These are phyloP conservation scores for Danio tinwini DNA, from an alignment of 2,797 vertebrate genomes.

Conservation along the genomic window DNA sequence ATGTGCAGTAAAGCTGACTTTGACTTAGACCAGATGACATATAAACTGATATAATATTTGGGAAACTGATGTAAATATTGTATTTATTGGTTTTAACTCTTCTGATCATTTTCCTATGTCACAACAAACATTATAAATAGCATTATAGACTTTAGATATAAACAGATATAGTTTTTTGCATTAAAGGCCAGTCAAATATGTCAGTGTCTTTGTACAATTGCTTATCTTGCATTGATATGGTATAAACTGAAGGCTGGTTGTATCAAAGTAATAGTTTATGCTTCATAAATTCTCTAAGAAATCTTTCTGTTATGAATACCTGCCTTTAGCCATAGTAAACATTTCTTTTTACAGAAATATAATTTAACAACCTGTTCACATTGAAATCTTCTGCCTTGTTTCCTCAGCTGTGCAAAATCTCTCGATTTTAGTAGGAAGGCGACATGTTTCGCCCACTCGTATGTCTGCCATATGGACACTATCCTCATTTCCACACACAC, in stretches of 20 bases:
- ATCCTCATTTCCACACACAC: conserved; percentile 24
- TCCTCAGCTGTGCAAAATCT: conserved; percentile 1
- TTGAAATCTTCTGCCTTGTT: conserved; percentile 6
- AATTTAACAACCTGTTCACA: not conserved
- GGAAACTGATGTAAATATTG: no score
- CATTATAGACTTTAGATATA: not conserved
- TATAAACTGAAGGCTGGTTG: no score
- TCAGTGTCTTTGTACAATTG: not conserved
- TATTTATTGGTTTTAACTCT: no score
- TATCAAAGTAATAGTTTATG: not conserved
- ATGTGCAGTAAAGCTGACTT: no score
- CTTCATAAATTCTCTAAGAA: not conserved
- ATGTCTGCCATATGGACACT: conserved; percentile 49
- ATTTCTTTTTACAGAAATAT: not conserved
- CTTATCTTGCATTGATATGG: no score
- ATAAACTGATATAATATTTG: no score
- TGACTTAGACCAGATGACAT: no score
- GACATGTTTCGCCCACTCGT: conserved; percentile 35
- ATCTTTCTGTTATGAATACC: not conserved
- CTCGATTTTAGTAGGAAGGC: conserved; percentile 1
- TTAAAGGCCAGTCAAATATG: not conserved
- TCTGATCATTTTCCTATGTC: no score
- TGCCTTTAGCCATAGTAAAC: conserved; percentile 2
- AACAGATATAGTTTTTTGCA: not conserved
- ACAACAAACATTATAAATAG: not conserved